phyloP scores from a whole-genome alignment of 2,113 vertebrate genomes.

The Spea multiplicata region DNA sequence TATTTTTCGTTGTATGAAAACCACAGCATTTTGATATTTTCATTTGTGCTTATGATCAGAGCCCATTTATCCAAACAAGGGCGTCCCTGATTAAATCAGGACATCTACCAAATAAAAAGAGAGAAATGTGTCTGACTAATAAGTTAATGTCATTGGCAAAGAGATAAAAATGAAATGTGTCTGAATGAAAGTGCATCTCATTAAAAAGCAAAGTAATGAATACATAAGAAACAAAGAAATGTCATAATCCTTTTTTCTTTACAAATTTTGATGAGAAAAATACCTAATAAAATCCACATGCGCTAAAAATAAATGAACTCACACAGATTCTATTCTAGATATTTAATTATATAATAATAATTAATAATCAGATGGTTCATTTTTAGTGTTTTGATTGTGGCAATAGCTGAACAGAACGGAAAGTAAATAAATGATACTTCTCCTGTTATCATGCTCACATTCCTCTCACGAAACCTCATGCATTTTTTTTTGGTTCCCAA shows the following conservation, averaged over 20 bases:
- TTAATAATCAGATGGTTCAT: not conserved
- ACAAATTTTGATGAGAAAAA: constrained; percentile 20
- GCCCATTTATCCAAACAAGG: constrained; percentile 39
- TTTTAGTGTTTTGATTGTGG: not conserved
- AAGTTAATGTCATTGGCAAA: constrained; percentile 40
- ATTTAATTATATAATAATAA: not conserved
- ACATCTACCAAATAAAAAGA: constrained; percentile 43
- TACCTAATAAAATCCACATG: constrained; percentile 11
- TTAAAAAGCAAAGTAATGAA: constrained; percentile 43
- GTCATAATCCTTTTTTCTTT: constrained; percentile 28
- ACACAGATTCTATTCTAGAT: not conserved
- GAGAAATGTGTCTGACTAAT: constrained; percentile 44
- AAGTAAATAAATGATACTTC: not conserved
- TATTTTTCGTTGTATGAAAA: constrained; percentile 30
- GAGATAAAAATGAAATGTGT: constrained; percentile 45
- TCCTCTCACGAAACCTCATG: not conserved
- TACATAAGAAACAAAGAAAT: constrained; percentile 25
- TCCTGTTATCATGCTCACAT: not conserved
- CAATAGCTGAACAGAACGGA: not conserved
- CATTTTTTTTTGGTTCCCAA: too few relatives aligned
- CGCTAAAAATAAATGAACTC: not conserved
- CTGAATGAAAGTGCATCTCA: constrained; percentile 21
- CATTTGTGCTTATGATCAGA: constrained; percentile 29
- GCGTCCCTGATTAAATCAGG: constrained; percentile 43
- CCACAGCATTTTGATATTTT: constrained; percentile 16